phyloP scores from a whole-genome alignment of 2,797 vertebrate genomes.

The Diplodus sargus region DNA sequence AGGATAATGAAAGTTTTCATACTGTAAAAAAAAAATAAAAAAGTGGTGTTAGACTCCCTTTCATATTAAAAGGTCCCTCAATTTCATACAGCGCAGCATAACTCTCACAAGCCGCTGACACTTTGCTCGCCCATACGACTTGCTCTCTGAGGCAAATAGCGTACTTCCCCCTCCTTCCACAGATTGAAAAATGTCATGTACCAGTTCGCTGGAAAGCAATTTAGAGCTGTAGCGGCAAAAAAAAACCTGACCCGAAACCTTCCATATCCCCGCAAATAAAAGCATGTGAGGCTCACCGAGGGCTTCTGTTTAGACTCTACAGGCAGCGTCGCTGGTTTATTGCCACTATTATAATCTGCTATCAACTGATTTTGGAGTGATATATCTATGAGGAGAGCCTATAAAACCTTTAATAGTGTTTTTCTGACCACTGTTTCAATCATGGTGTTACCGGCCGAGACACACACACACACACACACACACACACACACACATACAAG shows the following conservation, averaged over 20 bases:
- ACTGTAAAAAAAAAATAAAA: background rate
- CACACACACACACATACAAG: conserved; percentile 14
- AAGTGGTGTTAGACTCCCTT: conserved; percentile 13
- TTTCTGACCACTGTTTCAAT: conserved; percentile 73
- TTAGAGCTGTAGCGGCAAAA: conserved; percentile 41
- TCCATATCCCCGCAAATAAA: conserved; percentile 38
- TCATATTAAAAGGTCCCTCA: conserved; percentile 48
- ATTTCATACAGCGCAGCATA: conserved; percentile 41
- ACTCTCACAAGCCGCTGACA: conserved; percentile 51
- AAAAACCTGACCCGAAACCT: conserved; percentile 59
- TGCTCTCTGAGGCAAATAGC: conserved; percentile 44
- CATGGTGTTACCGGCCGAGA: conserved; percentile 26
- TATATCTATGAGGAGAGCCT: conserved; percentile 52
- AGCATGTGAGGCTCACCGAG: background rate
- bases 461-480: conserved; percentile 25
- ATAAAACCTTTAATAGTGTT: conserved; percentile 64
- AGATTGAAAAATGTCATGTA: conserved; percentile 68
- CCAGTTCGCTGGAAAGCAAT: conserved; percentile 65
- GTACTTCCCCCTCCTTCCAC: conserved; percentile 49
- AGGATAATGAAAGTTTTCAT: conserved; percentile 4
- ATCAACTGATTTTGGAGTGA: conserved; percentile 64
- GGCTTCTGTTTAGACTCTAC: conserved; percentile 27
- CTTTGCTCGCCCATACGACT: conserved; percentile 28
- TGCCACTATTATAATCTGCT: conserved; percentile 61
- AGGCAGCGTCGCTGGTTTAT: conserved; percentile 39